Base-by-base conservation (phyloP, 2,797 vertebrate species). In the Rhyacichthys aspro region DNA sequence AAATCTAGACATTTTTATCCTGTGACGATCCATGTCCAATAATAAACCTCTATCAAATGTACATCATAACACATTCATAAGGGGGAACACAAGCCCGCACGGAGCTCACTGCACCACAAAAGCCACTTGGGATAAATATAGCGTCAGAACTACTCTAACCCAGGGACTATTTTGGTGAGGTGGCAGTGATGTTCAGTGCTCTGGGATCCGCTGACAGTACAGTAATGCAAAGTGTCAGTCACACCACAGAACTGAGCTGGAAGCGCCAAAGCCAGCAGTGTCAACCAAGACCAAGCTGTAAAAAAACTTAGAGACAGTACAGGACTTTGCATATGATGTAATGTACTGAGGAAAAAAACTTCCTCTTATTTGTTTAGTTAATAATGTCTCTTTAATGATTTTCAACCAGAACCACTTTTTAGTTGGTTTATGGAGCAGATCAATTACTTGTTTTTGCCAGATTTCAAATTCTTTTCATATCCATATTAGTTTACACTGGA, bases 131-230 rank as follows among this genome's bases (percentile, higher is more conserved):
- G 73, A 70, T 88, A 90, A 88, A 90, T 88, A 86, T 92, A 93
- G 89, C 43, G 0, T 50, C 57, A 55, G 65, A 72, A 73, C 67
- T 32, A 76, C 78, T 73, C 76, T 53, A 61, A 73, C 70, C 70
- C 66, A 62, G 55, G 78, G 87, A 91, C 92, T 92, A 91, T 93
- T 93, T 92, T 89, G 91, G 92, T 57, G 62, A 81, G 70, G 72
- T 83, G 77, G 81, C 58, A 56, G 70, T 78, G 84, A 87, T 80
- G 87, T 76, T 87, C 70, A 64, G 69, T 42, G 52, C 72, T 69
- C 67, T 55, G 63, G 82, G 88, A 92, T 90, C 83, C 74, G 90
- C 92, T 93, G 92, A 92, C 90, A 76, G 83, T 86, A 88, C 87
- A 90, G 88, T 90, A 83, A 67, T 82, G 84, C 36, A 67, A 75